Base-by-base conservation (phyloP, 2,113 vertebrate genomes). In the Notothenia rossii region DNA sequence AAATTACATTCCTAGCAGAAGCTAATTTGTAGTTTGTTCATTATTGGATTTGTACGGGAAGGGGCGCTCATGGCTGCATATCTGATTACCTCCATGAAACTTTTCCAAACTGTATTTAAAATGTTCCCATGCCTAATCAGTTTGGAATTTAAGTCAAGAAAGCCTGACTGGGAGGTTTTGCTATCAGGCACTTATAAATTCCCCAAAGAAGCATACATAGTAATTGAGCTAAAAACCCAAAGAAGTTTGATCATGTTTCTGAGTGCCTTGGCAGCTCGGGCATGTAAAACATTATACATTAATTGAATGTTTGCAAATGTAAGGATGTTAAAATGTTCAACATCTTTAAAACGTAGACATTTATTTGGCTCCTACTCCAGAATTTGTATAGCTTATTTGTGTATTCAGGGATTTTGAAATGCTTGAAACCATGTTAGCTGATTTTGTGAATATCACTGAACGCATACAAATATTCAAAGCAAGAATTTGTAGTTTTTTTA, bases 271-370 rank as follows among this genome's bases (percentile, higher is more conserved):
- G 79, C 78, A 65, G 51, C 4, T 18, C 13, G 25, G 7, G 4
- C 40, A 56, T 18, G 12, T 45, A 45, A 45, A 43, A 63, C 8
- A 0, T 43, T 62, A 80, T 49, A 50, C 40, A 75, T 58, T 15
- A 64, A 5, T 76, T 59, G 48, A 72, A 76, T 65, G 46, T 75
- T 76, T 65, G 59, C 53, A 59, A 64, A 82, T 60, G 45, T 65
- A 71, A 71, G 33, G 13, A 46, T 17, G 51, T 81, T 55, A 56
- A 69, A 68, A 29, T 56, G 61, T 59, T 59, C 7, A 58, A 17
- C 17, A 45, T 80, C 60, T 72, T 56, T 50, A 59, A 60, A 13
- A 60, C 2, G 10, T 29, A 17, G 36, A 60, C 68, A 55, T 68
- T 17, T 48, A 68, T 29, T 54, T 51, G 46, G 48, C 48, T 81